Evolutionary conservation across 2,113 vertebrate genomes (phyloP), one percentile per base, ranked within the genome.

Genomic region (Sitta europaea): DNA sequence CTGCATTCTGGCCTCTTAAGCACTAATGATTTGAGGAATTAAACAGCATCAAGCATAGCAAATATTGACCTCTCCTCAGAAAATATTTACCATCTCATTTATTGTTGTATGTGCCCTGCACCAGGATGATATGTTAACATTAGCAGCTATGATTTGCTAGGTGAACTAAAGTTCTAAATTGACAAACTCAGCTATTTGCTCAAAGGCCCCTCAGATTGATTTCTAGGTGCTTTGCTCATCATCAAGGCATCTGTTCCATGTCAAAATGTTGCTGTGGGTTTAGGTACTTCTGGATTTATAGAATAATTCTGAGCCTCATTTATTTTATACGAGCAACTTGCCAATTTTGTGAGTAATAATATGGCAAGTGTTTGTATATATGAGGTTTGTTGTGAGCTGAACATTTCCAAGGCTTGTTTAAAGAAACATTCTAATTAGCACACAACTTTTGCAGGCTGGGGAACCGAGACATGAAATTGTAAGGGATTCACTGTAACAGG

Each of bases 41-140:
- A 96, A 96, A 74, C 63, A 93, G 94, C 71, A 86, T 92, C 87
- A 94, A 88, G 92, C 51, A 93, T 7, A 94, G 90, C 87, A 96
- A 97, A 97, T 97, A 96, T 93, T 96, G 95, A 94, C 93, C 85
- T 97, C 78, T 90, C 47, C 92, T 92, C 75, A 67, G 94, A 92
- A 96, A 96, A 96, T 95, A 96, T 96, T 96, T 97, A 71, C 94
- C 78, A 55, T 77, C 90, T 93, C 94, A 95, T 94, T 95, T 95
- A 90, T 96, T 95, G 90, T 43, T 83, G 62, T 36, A 22, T 74
- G 78, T 83, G 67, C 79, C 67, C 75, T 94, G 78, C 74, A 59
- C 55, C 22, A 36, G 74, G 71, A 86, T 89, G 86, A 95, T 94
- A 55, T 74, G 92, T 94, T 96, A 89, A 90, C 71, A 83, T 80